Base-by-base conservation (phyloP, 2,797 vertebrate species). In the Remorina albescens region DNA sequence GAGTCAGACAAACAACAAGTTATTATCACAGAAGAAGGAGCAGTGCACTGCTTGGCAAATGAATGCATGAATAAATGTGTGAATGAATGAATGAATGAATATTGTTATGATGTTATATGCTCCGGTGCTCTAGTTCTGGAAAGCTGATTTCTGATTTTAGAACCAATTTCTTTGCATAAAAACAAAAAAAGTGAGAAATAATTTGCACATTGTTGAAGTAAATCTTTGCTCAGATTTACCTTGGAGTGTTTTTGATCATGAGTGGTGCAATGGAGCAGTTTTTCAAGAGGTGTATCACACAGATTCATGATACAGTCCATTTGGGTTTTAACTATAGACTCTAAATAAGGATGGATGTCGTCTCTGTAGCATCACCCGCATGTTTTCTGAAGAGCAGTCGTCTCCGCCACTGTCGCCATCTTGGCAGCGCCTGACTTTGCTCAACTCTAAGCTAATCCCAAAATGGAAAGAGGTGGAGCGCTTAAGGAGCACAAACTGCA, bases 1-100 rank as follows among this genome's bases (percentile, higher is more conserved):
- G 56, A 76, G 60, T 61, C 71, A 44, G 61, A 72, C 61, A 78
- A 72, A 81, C 67, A 76, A 66, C 74, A 71, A 64, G 32, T 60
- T 68, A 78, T 82, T 66, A 75, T 76, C 57, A 77, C 66, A 36
- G 44, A 61, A 0, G 51, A 44, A 0, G 30, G 34, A 69, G 68
- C 23, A 28, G 10, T 36, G 21, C 13, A 37, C 57, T 37, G 67
- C 26, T 78, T 28, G 34, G n/a, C 57, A 50, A 67, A 76, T 69
- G 44, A 69, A 78, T 41, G 64, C 7, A 61, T 21, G 51, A 67
- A 76, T 73, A 50, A 69, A 72, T 26, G 57, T 8, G 55, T 23
- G 42, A 72, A 71, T 65, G 58, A 67, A 72, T 53, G 58, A 67
- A 72, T 53, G 8, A 67, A 72, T 49, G 6, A 76, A 79, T 51